Conservation (phyloP, 2,113 vertebrate species). For the Phalacrocorax carbo region DNA sequence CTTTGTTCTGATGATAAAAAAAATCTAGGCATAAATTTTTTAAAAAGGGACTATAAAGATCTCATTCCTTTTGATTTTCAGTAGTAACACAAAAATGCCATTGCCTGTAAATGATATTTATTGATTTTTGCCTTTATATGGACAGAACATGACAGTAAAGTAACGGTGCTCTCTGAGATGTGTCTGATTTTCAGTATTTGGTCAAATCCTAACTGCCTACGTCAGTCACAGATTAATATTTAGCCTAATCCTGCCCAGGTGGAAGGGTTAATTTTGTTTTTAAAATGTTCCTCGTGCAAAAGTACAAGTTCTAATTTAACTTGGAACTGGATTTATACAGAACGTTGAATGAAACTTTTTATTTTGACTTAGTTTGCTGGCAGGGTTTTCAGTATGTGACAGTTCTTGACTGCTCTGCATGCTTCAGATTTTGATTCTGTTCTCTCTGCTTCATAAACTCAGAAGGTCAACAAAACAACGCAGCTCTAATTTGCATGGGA, state of each 20-base stretch:
- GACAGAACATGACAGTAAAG: neutral
- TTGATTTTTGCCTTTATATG: neutral
- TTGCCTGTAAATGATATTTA: neutral
- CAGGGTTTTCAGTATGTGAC: neutral
- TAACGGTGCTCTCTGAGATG: neutral
- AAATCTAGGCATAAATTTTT: neutral
- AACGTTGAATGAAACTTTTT: neutral
- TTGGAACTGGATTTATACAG: neutral
- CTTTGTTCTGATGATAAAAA: neutral
- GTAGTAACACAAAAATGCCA: neutral
- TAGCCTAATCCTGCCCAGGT: neutral
- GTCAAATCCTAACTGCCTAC: neutral
- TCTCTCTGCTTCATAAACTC: neutral
- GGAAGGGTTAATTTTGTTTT: neutral
- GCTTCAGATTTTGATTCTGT: neutral
- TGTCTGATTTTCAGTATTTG: neutral
- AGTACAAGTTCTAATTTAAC: neutral
- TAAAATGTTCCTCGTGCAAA: neutral
- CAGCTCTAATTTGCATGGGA: neutral
- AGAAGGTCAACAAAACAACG: neutral
- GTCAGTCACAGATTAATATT: neutral
- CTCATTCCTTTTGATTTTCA: neutral
- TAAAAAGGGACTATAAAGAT: neutral
- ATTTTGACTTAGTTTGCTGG: neutral
- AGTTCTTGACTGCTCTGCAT: neutral